phyloP scores from a whole-genome alignment of 2,888 invertebrate genomes.

The Spatulosminthurus flaviceps region DNA sequence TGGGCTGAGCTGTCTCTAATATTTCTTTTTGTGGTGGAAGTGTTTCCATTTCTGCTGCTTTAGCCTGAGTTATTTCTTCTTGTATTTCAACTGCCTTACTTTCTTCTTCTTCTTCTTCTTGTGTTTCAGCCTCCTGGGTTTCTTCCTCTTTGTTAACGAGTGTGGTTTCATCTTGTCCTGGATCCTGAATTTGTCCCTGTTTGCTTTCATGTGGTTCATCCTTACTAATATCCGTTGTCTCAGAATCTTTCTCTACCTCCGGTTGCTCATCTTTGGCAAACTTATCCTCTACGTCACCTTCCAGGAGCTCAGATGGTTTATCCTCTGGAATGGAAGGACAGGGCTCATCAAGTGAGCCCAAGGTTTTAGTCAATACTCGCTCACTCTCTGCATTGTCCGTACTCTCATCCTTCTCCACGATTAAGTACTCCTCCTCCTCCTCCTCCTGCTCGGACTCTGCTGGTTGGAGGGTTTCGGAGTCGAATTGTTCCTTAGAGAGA shows the following conservation, averaged over 20 bases:
- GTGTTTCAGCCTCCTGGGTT: conserved; percentile 32
- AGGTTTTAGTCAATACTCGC: conserved; percentile 1
- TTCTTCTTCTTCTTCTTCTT: conserved; percentile 30
- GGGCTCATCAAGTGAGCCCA: conserved; percentile 22
- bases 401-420: conserved; percentile 61
- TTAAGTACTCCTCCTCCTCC: conserved; percentile 63
- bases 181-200: too few relatives aligned
- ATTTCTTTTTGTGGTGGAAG: conserved; percentile 19
- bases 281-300: not conserved
- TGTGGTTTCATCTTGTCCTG: too few relatives aligned
- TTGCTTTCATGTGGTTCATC: too few relatives aligned
- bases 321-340: not conserved
- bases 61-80: not conserved
- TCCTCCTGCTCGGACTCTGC: conserved; percentile 57
- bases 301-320: not conserved
- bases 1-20: not conserved
- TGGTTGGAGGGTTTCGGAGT: conserved; percentile 51
- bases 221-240: too few relatives aligned
- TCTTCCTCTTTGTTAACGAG: too few relatives aligned
- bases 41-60: conserved; percentile 20
- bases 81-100: conserved; percentile 34
- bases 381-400: conserved; percentile 33
- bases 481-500: conserved; percentile 47
- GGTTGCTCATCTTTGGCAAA: not conserved
- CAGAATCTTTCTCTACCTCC: not conserved